Evolutionary conservation across 2,113 vertebrate genomes (phyloP).

Genomic region (Misgurnus mizolepis): DNA sequence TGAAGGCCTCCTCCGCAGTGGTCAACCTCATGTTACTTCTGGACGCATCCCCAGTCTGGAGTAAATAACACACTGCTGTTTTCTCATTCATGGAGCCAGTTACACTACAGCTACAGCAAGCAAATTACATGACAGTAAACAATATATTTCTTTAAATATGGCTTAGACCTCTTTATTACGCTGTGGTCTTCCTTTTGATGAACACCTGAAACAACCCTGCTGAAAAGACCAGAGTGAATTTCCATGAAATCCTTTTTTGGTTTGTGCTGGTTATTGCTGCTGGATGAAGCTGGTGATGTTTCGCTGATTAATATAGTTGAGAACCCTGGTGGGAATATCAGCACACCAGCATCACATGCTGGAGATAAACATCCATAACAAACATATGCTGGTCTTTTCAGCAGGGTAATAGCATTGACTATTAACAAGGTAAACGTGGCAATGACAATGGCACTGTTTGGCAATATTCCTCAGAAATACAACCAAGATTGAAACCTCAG

Average conservation of each 20-base stretch:
- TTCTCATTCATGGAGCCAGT: neutral
- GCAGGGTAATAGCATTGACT: neutral
- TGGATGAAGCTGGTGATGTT: no score
- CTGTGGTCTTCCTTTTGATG: constrained; percentile 17
- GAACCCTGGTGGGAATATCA: no score
- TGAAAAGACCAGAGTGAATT: no score
- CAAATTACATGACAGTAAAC: neutral
- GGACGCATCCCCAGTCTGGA: neutral
- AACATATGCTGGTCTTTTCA: neutral
- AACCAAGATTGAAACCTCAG: constrained; percentile 19
- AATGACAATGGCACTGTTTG: constrained; percentile 39
- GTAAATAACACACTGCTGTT: neutral
- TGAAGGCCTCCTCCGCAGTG: neutral
- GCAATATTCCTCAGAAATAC: constrained; percentile 10
- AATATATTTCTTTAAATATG: constrained; percentile 36
- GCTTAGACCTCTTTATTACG: constrained; percentile 53
- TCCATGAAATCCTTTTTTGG: no score
- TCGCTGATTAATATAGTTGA: no score
- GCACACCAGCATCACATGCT: no score
- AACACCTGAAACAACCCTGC: constrained; percentile 34
- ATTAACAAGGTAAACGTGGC: constrained; percentile 30
- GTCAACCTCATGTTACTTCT: neutral
- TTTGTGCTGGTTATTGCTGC: no score
- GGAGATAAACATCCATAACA: no score
- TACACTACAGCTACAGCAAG: neutral